phyloP scores from a whole-genome alignment of 2,113 vertebrate genomes.

The Ameiurus melas region DNA sequence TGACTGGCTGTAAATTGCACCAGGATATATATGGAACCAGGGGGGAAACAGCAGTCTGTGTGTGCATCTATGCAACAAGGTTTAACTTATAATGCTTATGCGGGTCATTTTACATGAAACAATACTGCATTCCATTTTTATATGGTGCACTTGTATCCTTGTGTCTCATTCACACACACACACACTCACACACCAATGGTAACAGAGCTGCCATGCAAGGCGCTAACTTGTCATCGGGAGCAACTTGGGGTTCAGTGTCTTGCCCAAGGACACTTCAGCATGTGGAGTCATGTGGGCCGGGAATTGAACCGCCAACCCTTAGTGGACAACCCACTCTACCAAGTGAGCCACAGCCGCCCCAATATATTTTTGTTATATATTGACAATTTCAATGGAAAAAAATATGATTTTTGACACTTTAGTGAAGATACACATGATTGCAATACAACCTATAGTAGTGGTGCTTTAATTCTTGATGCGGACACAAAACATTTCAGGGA shows the following conservation, averaged over 20 bases:
- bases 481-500: background rate
- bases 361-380: too few species aligned
- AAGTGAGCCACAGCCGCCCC: too few species aligned
- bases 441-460: background rate
- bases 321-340: too few species aligned
- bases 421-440: background rate
- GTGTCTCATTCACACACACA: too few species aligned
- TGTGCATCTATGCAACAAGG: background rate
- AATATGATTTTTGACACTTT: background rate
- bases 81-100: background rate
- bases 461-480: background rate
- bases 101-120: background rate
- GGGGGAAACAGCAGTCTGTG: background rate
- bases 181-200: too few species aligned
- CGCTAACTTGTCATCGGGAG: too few species aligned
- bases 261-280: too few species aligned
- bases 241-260: too few species aligned
- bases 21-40: constrained; percentile 1
- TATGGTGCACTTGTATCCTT: too few species aligned
- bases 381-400: background rate
- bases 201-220: too few species aligned
- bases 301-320: too few species aligned
- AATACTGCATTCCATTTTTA: background rate
- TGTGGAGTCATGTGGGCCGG: too few species aligned
- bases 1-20: constrained; percentile 16